Base-by-base conservation (phyloP, 2,888 invertebrate genomes). In the Drosophila vallismaia region DNA sequence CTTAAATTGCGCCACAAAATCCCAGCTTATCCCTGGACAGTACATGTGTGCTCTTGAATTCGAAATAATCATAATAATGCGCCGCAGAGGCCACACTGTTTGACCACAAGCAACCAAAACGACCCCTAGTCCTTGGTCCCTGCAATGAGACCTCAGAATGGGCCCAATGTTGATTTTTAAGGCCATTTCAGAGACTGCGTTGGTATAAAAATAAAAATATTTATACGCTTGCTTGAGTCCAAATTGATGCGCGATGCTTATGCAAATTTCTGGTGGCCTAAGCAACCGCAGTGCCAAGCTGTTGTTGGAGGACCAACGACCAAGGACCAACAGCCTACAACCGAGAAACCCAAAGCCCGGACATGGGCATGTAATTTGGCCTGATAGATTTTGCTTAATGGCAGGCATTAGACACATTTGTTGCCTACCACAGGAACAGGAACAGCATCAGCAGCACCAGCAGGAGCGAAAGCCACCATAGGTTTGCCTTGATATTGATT, bases 341-440 rank as follows among this genome's bases (percentile, higher is more conserved):
- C 69, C 31, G 50, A 58, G 63, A 50, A 63, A 42, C 9, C 12
- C 12, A 40, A 24, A 24, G 19, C 33, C 71, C 28, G 71, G 69
- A 70, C 71, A 70, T 70, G 63, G 69, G 36, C 63, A 71, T 79
- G 77, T 86, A 72, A 79, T 77, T 86, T 84, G 63, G 56, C 19
- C 69, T 71, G 77, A 79, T 86, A 79, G 88, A 84, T 86, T 79
- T 72, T 74, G 82, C 87, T 76, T 84, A 88, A 84, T 84, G 80
- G 74, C 76, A 44, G 51, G 70, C 88, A 88, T 86, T 88, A 88
- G 83, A 48, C 79, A 77, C 86, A 79, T 82, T 82, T 82, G 86
- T 82, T 75, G 70, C 74, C 73, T 50, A 40, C 68, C 42, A 44
- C 49, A 38, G 49, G 10, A 31, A 49, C 14, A 40, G 66, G 26